These are phyloP conservation scores for Lathamus discolor DNA, from an alignment of 2,113 vertebrate species.

Conservation along the genomic window DNA sequence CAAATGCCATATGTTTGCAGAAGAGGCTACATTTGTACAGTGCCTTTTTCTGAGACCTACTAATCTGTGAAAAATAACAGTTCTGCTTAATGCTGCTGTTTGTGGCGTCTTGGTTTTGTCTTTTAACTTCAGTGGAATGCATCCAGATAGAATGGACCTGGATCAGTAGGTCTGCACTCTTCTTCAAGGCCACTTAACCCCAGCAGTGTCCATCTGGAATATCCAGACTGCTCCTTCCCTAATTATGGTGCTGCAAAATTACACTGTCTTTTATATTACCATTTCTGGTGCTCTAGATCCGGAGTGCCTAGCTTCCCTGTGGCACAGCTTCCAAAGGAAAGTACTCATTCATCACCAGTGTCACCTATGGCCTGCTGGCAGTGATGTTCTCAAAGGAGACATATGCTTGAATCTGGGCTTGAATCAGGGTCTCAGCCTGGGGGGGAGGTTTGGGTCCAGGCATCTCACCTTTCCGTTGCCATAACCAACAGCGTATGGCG, in stretches of 20 bases:
- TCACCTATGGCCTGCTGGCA: neutral
- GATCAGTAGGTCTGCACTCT: fast-evolving
- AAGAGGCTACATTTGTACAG: constrained; percentile 40
- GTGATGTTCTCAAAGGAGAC: neutral
- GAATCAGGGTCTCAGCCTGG: neutral
- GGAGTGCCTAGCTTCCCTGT: neutral
- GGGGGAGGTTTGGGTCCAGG: neutral
- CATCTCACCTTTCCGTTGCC: neutral
- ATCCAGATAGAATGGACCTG: neutral
- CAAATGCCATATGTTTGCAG: constrained; percentile 54
- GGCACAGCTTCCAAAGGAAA: neutral
- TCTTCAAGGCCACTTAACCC: neutral
- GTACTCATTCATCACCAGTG: neutral
- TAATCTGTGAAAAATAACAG: constrained; percentile 53
- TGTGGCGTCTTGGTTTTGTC: constrained; percentile 16
- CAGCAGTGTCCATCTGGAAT: neutral
- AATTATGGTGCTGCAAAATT: neutral
- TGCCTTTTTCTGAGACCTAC: constrained; percentile 30
- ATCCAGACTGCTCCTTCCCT: neutral
- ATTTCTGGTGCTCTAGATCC: neutral
- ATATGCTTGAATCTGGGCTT: neutral
- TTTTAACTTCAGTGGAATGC: neutral
- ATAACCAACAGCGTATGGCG: fast-evolving
- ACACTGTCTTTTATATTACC: neutral
- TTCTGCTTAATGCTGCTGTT: constrained; percentile 7